phyloP scores from a whole-genome alignment of 2,113 vertebrate species.

The Atrichornis clamosus region DNA sequence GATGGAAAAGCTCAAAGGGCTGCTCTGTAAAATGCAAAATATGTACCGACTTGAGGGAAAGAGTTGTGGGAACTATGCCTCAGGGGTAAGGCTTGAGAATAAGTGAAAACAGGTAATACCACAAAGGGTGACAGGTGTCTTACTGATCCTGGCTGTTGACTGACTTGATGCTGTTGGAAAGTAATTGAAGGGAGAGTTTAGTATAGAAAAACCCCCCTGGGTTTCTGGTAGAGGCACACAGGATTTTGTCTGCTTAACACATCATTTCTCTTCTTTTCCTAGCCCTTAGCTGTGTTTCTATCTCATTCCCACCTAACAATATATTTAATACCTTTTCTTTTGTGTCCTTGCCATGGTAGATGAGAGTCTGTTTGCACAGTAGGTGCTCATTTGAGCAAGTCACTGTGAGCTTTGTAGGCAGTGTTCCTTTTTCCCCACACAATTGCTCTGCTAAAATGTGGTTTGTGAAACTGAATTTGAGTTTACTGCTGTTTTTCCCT shows the following conservation, averaged over 20 bases:
- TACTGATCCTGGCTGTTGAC: neutral
- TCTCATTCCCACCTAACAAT: neutral
- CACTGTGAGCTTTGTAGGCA: neutral
- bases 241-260: neutral
- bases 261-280: neutral
- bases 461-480: neutral
- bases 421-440: neutral
- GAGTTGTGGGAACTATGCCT: neutral
- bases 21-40: neutral
- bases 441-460: neutral
- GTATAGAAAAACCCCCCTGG: accelerated
- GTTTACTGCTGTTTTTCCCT: neutral
- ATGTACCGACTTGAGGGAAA: neutral
- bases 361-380: neutral
- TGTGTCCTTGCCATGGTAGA: neutral
- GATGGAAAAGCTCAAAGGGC: neutral
- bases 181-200: neutral
- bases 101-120: neutral
- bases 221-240: neutral
- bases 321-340: neutral
- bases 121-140: neutral
- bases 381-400: neutral
- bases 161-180: neutral
- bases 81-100: neutral
- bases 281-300: neutral